Conservation (phyloP, 2,113 vertebrate genomes). For the Circaetus cinerascens region DNA sequence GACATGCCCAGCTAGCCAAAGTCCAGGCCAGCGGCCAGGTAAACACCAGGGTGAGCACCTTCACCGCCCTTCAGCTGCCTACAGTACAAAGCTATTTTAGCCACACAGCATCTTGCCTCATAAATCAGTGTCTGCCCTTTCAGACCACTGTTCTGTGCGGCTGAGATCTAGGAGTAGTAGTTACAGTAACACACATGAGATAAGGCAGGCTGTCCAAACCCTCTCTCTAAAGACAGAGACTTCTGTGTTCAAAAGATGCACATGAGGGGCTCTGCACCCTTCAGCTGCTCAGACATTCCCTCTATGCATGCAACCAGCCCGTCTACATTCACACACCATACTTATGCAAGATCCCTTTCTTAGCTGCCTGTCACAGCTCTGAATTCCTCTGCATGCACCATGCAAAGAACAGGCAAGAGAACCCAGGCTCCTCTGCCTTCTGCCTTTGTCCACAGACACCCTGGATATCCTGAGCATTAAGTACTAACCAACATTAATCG, state of each 20-base stretch:
- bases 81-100: not conserved
- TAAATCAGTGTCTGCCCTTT: not conserved
- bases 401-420: not conserved
- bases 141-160: not conserved
- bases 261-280: not conserved
- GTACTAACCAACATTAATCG: not conserved
- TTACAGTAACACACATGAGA: not conserved
- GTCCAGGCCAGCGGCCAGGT: not conserved
- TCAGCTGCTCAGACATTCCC: not conserved
- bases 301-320: not conserved
- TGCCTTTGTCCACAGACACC: not conserved
- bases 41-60: not conserved
- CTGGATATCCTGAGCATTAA: not conserved
- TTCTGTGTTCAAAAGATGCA: not conserved
- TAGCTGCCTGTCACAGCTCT: not conserved
- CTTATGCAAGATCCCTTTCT: not conserved
- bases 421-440: not conserved
- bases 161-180: not conserved
- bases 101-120: not conserved
- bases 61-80: not conserved
- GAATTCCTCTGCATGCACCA: not conserved
- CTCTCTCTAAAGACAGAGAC: not conserved
- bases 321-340: not conserved
- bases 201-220: not conserved
- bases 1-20: not conserved